Conservation (phyloP, 1,140 invertebrate species). For the Drosophila aff. region DNA sequence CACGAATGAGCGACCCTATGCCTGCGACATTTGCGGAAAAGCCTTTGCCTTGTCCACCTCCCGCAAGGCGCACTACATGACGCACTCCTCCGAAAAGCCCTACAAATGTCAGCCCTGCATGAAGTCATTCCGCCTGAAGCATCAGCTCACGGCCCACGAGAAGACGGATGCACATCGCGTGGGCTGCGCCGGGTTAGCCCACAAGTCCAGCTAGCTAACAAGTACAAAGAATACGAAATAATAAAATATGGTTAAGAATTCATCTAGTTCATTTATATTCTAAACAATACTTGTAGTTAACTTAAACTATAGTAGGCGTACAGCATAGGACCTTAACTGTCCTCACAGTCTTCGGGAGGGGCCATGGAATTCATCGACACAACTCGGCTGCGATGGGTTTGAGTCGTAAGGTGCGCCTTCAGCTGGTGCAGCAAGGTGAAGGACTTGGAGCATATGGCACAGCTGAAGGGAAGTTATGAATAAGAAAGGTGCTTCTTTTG, state of each 20-base stretch:
- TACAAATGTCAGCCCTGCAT: slow-evolving; percentile 67
- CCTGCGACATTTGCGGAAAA: slow-evolving; percentile 86
- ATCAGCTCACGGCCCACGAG: slow-evolving; percentile 73
- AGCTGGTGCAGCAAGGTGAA: slow-evolving; percentile 75
- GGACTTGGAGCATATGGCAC: slow-evolving; percentile 67
- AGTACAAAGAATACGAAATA: not conserved
- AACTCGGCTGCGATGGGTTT: slow-evolving; percentile 66
- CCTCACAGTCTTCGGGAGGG: slow-evolving; percentile 6
- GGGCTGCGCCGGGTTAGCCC: slow-evolving; percentile 3
- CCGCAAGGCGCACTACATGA: slow-evolving; percentile 58
- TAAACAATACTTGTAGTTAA: slow-evolving; percentile 5
- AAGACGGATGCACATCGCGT: slow-evolving; percentile 61
- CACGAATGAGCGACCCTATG: slow-evolving; percentile 87
- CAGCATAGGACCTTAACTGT: slow-evolving; percentile 1
- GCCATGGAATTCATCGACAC: slow-evolving; percentile 27
- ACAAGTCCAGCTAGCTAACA: not conserved
- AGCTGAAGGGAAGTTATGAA: slow-evolving; percentile 43
- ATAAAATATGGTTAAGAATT: not conserved
- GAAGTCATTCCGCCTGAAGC: slow-evolving; percentile 72
- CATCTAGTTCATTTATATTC: not conserved
- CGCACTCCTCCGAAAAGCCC: slow-evolving; percentile 66
- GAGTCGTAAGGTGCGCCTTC: slow-evolving; percentile 75
- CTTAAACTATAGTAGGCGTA: not conserved
- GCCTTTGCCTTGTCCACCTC: slow-evolving; percentile 86
- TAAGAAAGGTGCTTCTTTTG: not conserved